Evolutionary conservation across 2,888 invertebrate genomes (phyloP).

Genomic region (Cheilosia pagana): DNA sequence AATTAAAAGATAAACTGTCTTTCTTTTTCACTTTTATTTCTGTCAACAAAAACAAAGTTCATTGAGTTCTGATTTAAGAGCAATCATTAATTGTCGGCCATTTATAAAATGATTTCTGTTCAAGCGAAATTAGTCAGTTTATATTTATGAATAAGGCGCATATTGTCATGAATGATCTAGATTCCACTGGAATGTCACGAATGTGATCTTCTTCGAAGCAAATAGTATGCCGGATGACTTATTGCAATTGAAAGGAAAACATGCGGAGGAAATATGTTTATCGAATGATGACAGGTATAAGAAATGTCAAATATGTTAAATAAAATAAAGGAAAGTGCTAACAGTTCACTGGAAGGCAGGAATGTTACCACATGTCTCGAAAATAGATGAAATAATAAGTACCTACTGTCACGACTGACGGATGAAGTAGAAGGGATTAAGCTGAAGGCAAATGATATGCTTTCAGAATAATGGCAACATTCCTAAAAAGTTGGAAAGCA

Average conservation of each 20-base stretch:
- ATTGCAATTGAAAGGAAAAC: background rate
- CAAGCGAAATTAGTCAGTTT: conserved; percentile 29
- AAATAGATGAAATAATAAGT: no score
- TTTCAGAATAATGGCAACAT: no score
- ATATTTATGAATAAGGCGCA: background rate
- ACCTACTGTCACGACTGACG: no score
- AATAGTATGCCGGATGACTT: background rate
- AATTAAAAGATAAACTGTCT: background rate
- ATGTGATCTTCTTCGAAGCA: conserved; percentile 1
- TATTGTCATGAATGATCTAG: background rate
- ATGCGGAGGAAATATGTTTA: background rate
- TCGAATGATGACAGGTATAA: background rate
- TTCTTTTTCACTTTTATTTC: background rate
- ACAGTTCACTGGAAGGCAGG: background rate
- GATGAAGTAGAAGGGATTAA: no score
- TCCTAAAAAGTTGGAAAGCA: no score
- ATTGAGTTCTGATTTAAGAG: conserved; percentile 52
- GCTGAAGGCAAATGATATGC: no score
- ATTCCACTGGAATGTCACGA: background rate
- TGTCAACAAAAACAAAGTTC: conserved; percentile 30
- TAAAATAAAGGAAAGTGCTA: background rate
- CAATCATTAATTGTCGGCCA: conserved; percentile 38
- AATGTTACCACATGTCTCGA: background rate
- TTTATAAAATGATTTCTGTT: conserved; percentile 30
- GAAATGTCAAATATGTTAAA: no score